Evolutionary conservation across 2,113 vertebrate genomes (phyloP), one percentile per base, ranked within the genome.

Genomic region (Chinchilla lanigera): DNA sequence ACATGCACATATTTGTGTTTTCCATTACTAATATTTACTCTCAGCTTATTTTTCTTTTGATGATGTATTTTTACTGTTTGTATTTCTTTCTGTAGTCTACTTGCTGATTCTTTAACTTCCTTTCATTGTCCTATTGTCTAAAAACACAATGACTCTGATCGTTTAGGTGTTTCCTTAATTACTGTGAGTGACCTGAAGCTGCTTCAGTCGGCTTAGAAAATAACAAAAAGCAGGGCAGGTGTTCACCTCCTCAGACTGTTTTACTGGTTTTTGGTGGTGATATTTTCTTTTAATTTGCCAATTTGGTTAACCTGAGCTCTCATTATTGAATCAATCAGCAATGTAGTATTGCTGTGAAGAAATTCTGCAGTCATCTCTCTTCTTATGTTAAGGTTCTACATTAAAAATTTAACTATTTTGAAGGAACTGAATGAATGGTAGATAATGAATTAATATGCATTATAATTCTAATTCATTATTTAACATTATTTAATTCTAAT

Each of bases 291-390:
- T 33, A 7, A 38, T 19, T 16, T 26, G 60, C 80, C 52, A 20
- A 1, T 11, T 6, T 26, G 28, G 41, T 44, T 69, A 54, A 7
- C 26, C 82, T 30, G 54, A 38, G 60, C 3, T 20, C 6, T 11
- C 10, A 0, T 35, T n/a, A 67, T 0, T 20, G 28, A 63, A 26
- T 56, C 61, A 12, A 9, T 47, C 1, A 2, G 4, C 30, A 30
- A 26, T 33, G 54, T 33, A 26, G 38, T 12, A 10, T 5, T 35
- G 38, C 69, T 33, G 12, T 50, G 52, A 41, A 80, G 22, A 47
- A n/a, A 58, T 24, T 58, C 35, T 73, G 35, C 28, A 47, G 47
- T 52, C 58, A 63, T 22, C 20, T 52, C 19, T 12, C 33, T 41
- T 38, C 17, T 14, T 0, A 38, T 0, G 1, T 41, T 78, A 71